Evolutionary conservation across 2,888 invertebrate genomes (phyloP), one percentile per base, ranked within the genome.

Genomic region (Protonemura montana): DNA sequence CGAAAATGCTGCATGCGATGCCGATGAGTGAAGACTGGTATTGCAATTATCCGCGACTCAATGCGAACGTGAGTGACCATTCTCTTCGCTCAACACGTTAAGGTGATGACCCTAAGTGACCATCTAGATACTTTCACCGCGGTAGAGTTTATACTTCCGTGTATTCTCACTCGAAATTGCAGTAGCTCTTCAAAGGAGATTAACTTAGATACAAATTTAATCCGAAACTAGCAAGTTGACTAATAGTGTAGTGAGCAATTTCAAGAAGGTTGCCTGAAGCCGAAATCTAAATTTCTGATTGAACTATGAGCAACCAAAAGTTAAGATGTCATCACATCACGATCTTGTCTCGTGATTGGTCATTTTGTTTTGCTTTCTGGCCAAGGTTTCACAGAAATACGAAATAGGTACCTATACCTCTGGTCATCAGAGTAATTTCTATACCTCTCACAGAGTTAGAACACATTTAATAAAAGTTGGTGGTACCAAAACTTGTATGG

Each of bases 41-140:
- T 59, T 10, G 59, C 59, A 59, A 59, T 59, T 59, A 59, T 59
- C 59, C 21, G 16, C 59, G 59, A 59, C 16, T 59, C 1, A 13
- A 59, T 59, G 59, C 21, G 59, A 59, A 59, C 59, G 59, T 59
- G 59, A 59, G 59, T 59, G 59, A 59, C 59, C 59, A 59, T 59
- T 59, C 59, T 59, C 59, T 59, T 59, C 59, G 59, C 21, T 59
- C 59, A 59, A 59, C 59, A 59, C 59, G 59, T 59, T n/a, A 59
- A 59, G 59, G 59, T 59, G 59, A 59, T 59, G 59, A 59, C 59
- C 59, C 59, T 59, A 59, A 59, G 13, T 59, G 59, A 59, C 59
- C 59, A 59, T 21, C 59, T 10, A 21, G 16, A 21, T 59, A 59
- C 59, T 59, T 59, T 59, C 59, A 59, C 59, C 21, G 13, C 41